Base-by-base conservation (phyloP, 2,797 vertebrate genomes). In the Cottoperca gobio region DNA sequence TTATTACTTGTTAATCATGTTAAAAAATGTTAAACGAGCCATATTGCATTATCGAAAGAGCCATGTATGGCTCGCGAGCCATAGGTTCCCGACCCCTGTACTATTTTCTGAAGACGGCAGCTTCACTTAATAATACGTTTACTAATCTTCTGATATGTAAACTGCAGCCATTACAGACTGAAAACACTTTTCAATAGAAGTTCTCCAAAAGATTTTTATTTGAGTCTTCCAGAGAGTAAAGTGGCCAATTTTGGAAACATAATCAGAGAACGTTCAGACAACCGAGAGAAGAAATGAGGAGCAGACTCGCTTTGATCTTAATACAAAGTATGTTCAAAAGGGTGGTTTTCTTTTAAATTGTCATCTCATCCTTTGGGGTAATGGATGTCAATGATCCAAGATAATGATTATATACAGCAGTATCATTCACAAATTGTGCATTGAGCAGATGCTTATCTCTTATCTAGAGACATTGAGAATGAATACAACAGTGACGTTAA, bases 71-170 rank as follows among this genome's bases (percentile, higher is more conserved):
- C n/a, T n/a, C n/a, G n/a, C n/a, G n/a, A n/a, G n/a, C n/a, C n/a
- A n/a, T n/a, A n/a, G n/a, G n/a, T n/a, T n/a, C n/a, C n/a, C n/a
- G n/a, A n/a, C n/a, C n/a, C n/a, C n/a, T n/a, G n/a, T n/a, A n/a
- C n/a, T n/a, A 9, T 16, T 39, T 58, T 31, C 46, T 40, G 49
- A 28, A 26, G 28, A 52, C 31, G 16, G 37, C n/a, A 21, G 31
- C 11, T 59, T 33, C 46, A 16, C 17, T 19, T 31, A 31, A 17
- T 2, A 33, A 33, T 13, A 1, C 11, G 28, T 77, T 76, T 65
- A 10, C 61, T 37, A 60, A 24, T 55, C 39, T 16, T 70, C n/a
- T 67, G 21, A 61, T 68, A 37, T 53, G 46, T 28, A 70, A 72
- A 69, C 72, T 64, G 40, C 31, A 62, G 46, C 23, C 14, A 42